These are phyloP conservation scores for Equus quagga DNA, from an alignment of 2,113 vertebrate species.

Conservation along the genomic window DNA sequence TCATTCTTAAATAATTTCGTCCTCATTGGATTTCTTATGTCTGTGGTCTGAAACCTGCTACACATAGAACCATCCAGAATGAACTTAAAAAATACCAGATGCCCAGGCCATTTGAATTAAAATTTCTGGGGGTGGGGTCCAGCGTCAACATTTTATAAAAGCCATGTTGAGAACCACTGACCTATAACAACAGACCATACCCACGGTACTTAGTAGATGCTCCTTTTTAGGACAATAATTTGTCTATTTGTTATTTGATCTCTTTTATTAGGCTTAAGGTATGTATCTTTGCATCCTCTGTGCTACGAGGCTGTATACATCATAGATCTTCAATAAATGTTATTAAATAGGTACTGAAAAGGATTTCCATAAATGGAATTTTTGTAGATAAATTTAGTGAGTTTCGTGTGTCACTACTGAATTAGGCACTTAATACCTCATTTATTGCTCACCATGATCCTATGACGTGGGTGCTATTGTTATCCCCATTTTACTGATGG, in stretches of 20 bases:
- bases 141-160: background rate
- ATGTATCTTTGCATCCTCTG: background rate
- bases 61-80: background rate
- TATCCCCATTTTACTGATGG: background rate
- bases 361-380: slow-evolving; percentile 32
- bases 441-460: background rate
- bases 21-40: background rate
- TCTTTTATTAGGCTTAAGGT: background rate
- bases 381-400: background rate
- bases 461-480: background rate
- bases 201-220: background rate
- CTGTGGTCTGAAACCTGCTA: background rate
- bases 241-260: background rate
- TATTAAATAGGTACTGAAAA: background rate
- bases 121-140: background rate
- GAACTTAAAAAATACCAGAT: background rate
- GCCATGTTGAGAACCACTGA: background rate
- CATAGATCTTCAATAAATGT: background rate
- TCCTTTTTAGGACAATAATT: background rate
- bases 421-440: background rate
- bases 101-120: background rate
- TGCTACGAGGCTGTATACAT: background rate
- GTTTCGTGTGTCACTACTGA: background rate
- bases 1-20: background rate
- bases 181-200: background rate